Conservation (phyloP, 2,797 vertebrate genomes). For the Lerista edwardsae region DNA sequence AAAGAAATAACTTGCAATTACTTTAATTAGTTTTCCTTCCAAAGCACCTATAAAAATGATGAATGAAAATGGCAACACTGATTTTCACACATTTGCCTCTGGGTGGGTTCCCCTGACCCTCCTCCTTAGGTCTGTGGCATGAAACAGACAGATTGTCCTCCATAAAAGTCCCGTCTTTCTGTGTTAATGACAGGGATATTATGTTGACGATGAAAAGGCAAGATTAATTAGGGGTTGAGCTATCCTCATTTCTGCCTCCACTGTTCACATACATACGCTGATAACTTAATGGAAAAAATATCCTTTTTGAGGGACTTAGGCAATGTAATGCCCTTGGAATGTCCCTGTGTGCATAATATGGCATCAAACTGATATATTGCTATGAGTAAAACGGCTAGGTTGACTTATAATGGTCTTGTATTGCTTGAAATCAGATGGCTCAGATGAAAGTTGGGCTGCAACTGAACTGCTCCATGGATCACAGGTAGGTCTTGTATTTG, state of each 20-base stretch:
- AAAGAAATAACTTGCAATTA: slow-evolving; percentile 68
- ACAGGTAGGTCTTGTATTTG: background rate
- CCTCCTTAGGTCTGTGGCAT: slow-evolving; percentile 14
- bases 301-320: background rate
- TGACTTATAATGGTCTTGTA: background rate
- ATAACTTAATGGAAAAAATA: slow-evolving; percentile 22
- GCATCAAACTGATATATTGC: background rate
- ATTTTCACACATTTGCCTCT: slow-evolving; percentile 65
- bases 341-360: background rate
- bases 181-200: background rate
- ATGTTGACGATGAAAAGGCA: slow-evolving; percentile 35
- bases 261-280: slow-evolving; percentile 28
- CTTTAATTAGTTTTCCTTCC: slow-evolving; percentile 69
- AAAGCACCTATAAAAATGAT: slow-evolving; percentile 61
- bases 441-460: background rate
- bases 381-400: background rate
- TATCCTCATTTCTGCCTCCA: slow-evolving; percentile 25
- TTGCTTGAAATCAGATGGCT: background rate
- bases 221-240: slow-evolving; percentile 36
- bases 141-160: slow-evolving; percentile 27
- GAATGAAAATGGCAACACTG: slow-evolving; percentile 52
- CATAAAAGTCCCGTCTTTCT: slow-evolving; percentile 37
- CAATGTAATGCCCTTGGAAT: background rate
- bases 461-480: background rate
- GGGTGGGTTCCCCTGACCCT: slow-evolving; percentile 5